phyloP scores from a whole-genome alignment of 2,797 vertebrate species.

The Clarias laeviceps region DNA sequence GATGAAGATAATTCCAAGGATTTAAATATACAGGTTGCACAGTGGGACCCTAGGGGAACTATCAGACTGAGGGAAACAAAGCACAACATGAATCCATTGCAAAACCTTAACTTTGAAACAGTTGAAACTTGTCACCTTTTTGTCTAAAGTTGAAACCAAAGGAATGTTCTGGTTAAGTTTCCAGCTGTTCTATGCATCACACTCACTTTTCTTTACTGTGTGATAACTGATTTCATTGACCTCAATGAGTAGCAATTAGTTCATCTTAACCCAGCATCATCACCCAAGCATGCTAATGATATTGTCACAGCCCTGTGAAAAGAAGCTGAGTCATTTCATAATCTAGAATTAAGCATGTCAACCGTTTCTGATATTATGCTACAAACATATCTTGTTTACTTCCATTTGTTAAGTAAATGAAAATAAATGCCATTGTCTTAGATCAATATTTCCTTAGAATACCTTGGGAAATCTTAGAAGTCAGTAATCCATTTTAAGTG shows the following conservation, averaged over 20 bases:
- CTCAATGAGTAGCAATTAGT: constrained; percentile 10
- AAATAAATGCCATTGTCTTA: not conserved
- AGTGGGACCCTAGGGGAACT: not conserved
- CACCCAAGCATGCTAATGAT: constrained; percentile 35
- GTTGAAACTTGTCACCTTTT: not conserved
- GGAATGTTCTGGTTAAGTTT: not conserved
- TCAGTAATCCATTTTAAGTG: not conserved
- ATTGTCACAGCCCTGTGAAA: not conserved
- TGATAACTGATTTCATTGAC: constrained; percentile 15
- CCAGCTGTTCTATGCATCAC: not conserved
- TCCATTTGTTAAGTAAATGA: not conserved
- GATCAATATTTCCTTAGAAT: not conserved
- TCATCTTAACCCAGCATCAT: constrained; percentile 16
- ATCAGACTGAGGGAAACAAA: not conserved
- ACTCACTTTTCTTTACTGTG: not conserved
- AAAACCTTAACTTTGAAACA: not conserved
- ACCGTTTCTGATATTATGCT: not conserved
- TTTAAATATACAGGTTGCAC: not conserved
- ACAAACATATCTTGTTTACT: not conserved
- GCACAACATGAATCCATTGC: not conserved
- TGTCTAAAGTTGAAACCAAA: not conserved
- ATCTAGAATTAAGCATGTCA: not conserved
- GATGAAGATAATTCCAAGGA: not conserved
- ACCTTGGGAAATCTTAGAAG: not conserved
- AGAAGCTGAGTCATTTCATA: constrained; percentile 14